phyloP scores from a whole-genome alignment of 2,797 vertebrate genomes.

The Rhinatrema bivittatum region DNA sequence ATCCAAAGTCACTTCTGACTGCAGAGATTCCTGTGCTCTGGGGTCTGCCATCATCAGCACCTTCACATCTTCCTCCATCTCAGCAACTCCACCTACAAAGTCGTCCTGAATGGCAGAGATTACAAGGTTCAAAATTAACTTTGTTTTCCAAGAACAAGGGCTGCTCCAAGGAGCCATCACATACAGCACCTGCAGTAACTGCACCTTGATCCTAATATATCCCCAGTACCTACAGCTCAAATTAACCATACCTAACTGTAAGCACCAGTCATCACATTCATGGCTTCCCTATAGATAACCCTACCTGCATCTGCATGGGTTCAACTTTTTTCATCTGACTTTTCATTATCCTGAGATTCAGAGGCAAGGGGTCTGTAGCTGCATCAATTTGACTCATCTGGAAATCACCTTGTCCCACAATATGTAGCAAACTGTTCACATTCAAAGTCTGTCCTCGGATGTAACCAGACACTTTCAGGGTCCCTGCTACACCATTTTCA shows the following conservation, averaged over 20 bases:
- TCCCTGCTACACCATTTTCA: slow-evolving; percentile 62
- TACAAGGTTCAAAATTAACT: background rate
- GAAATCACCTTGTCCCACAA: slow-evolving; percentile 88
- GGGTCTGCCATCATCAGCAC: slow-evolving; percentile 83
- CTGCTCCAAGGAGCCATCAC: accelerated
- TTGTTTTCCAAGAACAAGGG: accelerated
- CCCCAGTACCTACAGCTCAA: too few species aligned
- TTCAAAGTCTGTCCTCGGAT: slow-evolving; percentile 70
- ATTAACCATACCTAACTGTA: too few species aligned
- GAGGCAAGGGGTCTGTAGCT: slow-evolving; percentile 70
- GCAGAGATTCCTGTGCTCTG: slow-evolving; percentile 67
- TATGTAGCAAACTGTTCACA: slow-evolving; percentile 82
- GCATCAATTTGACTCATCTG: slow-evolving; percentile 87
- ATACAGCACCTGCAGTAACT: background rate
- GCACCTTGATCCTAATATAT: background rate
- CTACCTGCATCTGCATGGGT: slow-evolving; percentile 66
- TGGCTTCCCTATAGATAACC: too few species aligned
- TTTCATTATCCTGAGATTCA: slow-evolving; percentile 46
- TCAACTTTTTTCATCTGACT: slow-evolving; percentile 48
- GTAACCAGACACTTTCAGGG: slow-evolving; percentile 84
- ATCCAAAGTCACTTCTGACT: slow-evolving; percentile 80
- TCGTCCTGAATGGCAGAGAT: slow-evolving; percentile 51
- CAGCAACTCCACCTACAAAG: slow-evolving; percentile 13
- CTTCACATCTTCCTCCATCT: slow-evolving; percentile 60
- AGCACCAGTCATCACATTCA: too few species aligned